Conservation (phyloP, 2,113 vertebrate genomes). For the Python bivittatus region DNA sequence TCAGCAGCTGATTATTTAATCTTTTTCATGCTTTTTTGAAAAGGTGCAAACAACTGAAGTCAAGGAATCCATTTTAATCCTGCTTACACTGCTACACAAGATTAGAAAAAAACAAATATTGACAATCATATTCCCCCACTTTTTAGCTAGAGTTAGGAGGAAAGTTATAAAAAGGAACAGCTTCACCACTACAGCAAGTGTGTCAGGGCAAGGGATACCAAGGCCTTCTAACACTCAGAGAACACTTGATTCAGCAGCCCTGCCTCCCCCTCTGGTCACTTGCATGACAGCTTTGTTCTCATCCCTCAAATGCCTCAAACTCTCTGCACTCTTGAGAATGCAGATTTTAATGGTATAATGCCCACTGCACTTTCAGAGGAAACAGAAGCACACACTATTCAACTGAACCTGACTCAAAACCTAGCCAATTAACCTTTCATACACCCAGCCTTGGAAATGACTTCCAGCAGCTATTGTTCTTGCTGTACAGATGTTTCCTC, state of each 20-base stretch:
- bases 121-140: neutral
- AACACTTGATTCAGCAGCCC: too few relatives aligned
- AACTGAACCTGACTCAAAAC: constrained; percentile 43
- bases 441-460: constrained; percentile 48
- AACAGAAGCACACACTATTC: neutral
- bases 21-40: neutral
- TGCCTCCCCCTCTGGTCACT: neutral
- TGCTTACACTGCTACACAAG: neutral
- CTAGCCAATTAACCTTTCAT: constrained; percentile 51
- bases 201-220: neutral
- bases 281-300: neutral
- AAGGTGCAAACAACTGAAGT: neutral
- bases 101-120: neutral
- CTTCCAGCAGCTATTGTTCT: constrained; percentile 73
- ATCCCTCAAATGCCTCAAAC: neutral
- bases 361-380: neutral
- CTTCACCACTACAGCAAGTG: neutral
- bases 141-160: too few relatives aligned
- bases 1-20: neutral
- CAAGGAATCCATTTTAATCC: neutral
- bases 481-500: constrained; percentile 77
- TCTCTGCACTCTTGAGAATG: neutral
- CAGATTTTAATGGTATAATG: neutral
- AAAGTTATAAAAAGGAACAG: neutral
- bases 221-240: neutral